Evolutionary conservation across 92 coral and sea anemone genomes (phyloP).

Genomic region (Palythoa caribaeorum): DNA sequence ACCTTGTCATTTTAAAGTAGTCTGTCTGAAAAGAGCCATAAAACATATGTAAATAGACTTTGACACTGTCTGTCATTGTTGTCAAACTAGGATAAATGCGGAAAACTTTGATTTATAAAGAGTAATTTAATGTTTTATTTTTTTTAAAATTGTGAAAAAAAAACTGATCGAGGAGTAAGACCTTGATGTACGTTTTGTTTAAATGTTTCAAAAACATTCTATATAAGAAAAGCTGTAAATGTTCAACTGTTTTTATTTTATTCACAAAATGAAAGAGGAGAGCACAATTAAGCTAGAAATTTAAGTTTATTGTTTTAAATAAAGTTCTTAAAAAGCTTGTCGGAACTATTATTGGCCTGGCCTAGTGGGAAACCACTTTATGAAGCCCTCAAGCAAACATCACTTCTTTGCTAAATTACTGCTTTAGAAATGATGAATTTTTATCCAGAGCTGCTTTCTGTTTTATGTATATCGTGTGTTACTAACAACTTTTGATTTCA

Average conservation of each 20-base stretch:
- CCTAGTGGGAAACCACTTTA: conserved; percentile 2
- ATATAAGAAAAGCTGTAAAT: background rate
- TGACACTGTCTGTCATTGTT: background rate
- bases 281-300: background rate
- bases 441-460: no score
- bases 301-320: background rate
- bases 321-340: background rate
- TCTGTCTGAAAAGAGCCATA: conserved; percentile 5
- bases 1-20: conserved; percentile 13
- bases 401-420: background rate
- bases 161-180: background rate
- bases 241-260: background rate
- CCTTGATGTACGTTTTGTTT: background rate
- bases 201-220: background rate
- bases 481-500: background rate
- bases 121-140: background rate
- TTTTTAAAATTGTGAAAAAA: background rate
- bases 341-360: background rate
- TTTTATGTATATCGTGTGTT: background rate
- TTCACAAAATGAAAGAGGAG: background rate
- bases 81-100: background rate
- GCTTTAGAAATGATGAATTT: background rate
- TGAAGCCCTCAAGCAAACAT: conserved; percentile 8
- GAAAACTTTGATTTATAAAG: background rate
- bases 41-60: conserved; percentile 11